Conservation (phyloP, 2,888 invertebrate genomes). For the Onthophagus sagittarius region DNA sequence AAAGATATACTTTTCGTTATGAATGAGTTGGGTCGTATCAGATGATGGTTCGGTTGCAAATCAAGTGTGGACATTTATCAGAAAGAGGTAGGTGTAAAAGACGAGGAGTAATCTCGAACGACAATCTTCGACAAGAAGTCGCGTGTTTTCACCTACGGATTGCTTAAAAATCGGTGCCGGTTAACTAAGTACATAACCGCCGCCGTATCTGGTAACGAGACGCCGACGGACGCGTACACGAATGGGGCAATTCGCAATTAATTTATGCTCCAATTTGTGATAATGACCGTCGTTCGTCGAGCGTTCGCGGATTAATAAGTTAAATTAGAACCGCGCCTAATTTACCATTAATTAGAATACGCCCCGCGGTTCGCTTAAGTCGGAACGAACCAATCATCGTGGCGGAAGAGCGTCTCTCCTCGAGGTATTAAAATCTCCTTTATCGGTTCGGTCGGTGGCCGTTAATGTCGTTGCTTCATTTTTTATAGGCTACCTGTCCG, state of each 20-base stretch:
- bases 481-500: constrained; percentile 40
- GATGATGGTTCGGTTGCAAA: background rate
- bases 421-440: constrained; percentile 17
- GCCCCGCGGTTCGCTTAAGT: background rate
- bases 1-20: background rate
- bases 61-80: background rate
- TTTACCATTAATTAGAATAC: background rate
- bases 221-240: background rate
- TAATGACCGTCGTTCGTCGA: background rate
- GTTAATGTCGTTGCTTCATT: constrained; percentile 42
- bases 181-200: background rate
- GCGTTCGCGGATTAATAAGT: background rate
- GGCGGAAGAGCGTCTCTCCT: background rate
- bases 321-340: background rate
- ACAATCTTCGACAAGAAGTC: background rate
- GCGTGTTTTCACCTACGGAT: background rate
- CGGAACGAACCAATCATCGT: background rate
- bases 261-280: background rate
- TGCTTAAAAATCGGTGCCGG: background rate
- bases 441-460: constrained; percentile 26
- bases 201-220: background rate
- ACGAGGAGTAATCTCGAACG: background rate
- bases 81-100: background rate
- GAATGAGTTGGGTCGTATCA: background rate
- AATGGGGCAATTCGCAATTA: background rate